Conservation (phyloP, 2,888 invertebrate species). For the Eutolmus rufibarbis region DNA sequence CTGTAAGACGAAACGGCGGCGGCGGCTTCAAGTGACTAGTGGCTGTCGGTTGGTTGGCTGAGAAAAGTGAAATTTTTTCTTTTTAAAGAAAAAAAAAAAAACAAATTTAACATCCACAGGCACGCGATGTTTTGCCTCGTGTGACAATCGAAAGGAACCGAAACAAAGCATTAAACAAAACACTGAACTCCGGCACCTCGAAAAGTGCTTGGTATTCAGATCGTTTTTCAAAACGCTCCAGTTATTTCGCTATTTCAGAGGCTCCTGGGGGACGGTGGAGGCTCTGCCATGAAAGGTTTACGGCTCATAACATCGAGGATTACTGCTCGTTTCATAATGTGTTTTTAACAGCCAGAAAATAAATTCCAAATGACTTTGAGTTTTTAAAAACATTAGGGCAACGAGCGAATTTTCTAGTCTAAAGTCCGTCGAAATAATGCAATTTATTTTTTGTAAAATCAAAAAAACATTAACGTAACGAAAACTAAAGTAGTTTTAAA, state of each 20-base stretch:
- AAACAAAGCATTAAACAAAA: not conserved
- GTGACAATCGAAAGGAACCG: not conserved
- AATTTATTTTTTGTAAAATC: no score
- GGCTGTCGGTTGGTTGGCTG: not conserved
- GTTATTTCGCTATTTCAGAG: not conserved
- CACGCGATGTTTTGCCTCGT: not conserved
- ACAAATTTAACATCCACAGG: not conserved
- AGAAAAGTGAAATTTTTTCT: not conserved
- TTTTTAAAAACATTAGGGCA: not conserved
- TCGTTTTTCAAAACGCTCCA: constrained; percentile 3
- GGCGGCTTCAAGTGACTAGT: not conserved
- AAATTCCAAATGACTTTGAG: not conserved
- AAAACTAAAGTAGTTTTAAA: no score
- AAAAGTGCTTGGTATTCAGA: not conserved
- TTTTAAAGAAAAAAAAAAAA: not conserved
- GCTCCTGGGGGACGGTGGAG: not conserved
- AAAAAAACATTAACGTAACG: no score
- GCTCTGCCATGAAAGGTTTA: not conserved
- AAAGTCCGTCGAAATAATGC: not conserved
- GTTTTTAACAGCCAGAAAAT: not conserved
- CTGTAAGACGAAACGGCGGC: not conserved
- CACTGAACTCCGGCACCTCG: not conserved
- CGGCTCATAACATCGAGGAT: not conserved
- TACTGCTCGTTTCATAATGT: not conserved
- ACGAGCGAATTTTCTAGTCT: not conserved